phyloP scores from a whole-genome alignment of 2,113 vertebrate species.

The Sakesphorus luctuosus region DNA sequence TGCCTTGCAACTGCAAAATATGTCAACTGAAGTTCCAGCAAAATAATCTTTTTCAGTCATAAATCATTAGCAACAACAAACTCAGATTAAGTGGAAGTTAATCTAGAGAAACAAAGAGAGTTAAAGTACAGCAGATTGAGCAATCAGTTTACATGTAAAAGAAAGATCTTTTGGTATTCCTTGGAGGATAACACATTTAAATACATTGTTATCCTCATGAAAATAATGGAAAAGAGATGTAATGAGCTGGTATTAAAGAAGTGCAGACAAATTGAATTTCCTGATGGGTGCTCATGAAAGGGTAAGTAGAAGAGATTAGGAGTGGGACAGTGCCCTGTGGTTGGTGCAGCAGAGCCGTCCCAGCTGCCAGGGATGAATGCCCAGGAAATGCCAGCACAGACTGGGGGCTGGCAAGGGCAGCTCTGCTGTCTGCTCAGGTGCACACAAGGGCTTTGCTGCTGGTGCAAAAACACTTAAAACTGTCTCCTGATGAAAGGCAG shows the following conservation, averaged over 20 bases:
- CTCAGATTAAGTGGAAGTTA: constrained; percentile 64
- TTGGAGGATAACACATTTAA: neutral
- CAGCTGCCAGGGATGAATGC: neutral
- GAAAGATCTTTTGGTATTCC: neutral
- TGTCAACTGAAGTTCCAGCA: constrained; percentile 30
- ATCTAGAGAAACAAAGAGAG: constrained; percentile 31
- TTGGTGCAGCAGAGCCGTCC: neutral
- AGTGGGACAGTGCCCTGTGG: neutral
- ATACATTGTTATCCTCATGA: neutral
- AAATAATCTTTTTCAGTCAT: neutral
- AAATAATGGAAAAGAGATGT: neutral
- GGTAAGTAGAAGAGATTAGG: neutral
- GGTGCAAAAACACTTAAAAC: neutral
- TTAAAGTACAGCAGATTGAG: constrained; percentile 12
- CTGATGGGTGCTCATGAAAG: neutral
- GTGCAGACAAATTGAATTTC: neutral
- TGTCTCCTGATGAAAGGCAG: neutral
- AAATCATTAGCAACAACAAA: constrained; percentile 26
- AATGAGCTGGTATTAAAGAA: neutral
- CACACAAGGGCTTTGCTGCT: neutral
- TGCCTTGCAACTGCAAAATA: constrained; percentile 66
- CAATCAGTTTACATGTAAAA: neutral
- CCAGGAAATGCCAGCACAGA: neutral
- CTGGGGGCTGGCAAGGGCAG: neutral
- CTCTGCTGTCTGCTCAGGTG: neutral